Conservation (phyloP, 2,888 invertebrate genomes). For the Lasioglossum pauxillum region DNA sequence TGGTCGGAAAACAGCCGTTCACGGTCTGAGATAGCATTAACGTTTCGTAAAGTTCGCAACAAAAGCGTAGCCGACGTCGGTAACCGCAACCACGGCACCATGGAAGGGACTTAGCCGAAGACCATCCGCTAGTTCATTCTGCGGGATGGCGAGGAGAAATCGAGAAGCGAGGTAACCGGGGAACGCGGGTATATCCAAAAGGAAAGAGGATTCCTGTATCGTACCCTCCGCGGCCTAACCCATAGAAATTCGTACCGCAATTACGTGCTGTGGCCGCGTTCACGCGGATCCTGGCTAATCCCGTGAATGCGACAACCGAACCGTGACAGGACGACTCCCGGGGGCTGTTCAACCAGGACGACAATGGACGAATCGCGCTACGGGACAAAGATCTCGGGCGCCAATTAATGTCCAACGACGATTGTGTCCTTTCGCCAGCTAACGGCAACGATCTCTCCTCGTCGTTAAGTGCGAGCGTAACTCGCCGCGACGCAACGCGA, state of each 20-base stretch:
- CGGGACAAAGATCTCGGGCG: conserved; percentile 83
- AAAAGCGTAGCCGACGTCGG: conserved; percentile 47
- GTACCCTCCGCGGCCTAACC: conserved; percentile 66
- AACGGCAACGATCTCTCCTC: conserved; percentile 37
- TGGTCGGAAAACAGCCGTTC: background rate
- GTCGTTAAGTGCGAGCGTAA: conserved; percentile 34
- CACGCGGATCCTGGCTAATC: conserved; percentile 80
- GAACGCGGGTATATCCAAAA: conserved; percentile 46
- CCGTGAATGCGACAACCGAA: conserved; percentile 82
- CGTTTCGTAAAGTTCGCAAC: conserved; percentile 49
- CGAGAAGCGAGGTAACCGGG: conserved; percentile 52
- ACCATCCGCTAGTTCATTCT: conserved; percentile 58
- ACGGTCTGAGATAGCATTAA: conserved; percentile 35
- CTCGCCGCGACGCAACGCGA: conserved; percentile 3
- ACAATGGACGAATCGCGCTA: conserved; percentile 80
- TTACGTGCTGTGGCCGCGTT: conserved; percentile 79
- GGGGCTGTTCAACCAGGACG: conserved; percentile 69
- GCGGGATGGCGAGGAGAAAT: conserved; percentile 60
- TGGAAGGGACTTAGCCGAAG: conserved; percentile 55
- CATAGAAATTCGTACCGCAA: conserved; percentile 81
- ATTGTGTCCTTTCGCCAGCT: conserved; percentile 72
- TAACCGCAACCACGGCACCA: conserved; percentile 45
- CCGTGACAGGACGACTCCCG: conserved; percentile 77
- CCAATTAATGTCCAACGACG: conserved; percentile 84
- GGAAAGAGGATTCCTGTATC: conserved; percentile 66